Base-by-base conservation (phyloP, 2,888 invertebrate species). In the Drosophila neoperkinsi region DNA sequence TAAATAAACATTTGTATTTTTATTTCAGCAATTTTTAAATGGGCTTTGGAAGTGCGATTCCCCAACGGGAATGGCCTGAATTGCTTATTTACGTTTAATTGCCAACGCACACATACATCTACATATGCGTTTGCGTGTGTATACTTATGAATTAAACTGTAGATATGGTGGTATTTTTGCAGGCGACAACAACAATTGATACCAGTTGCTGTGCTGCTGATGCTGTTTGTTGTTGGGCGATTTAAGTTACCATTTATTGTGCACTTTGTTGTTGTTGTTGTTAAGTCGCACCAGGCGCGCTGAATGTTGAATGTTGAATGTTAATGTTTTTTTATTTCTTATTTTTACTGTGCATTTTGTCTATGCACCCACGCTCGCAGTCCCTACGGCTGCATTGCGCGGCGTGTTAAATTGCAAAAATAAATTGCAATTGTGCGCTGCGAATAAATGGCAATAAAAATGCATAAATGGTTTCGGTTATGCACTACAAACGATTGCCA, bases 51-150 rank as follows among this genome's bases (percentile, higher is more conserved):
- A 28, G 38, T 41, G 59, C 28, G n/a, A 31, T 60, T 49, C 51
- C 49, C 50, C 53, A 6, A 30, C 3, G 21, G 55, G 53, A 28
- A 62, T 65, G 66, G 60, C 31, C 57, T 69, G 65, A 79, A 81
- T 59, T 76, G 81, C 80, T 88, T 89, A 84, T 91, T 91, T 88
- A 80, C 90, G 90, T 86, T 92, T 91, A 91, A 92, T 91, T 92
- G 92, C 92, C 82, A 91, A 78, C 81, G 84, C 79, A 88, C 78
- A 59, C 53, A 34, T 61, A 70, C 68, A 7, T 46, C 7, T 46
- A 16, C 13, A 25, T 7, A 2, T 36, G 52, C 49, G 43, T 36
- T 64, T 51, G 16, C 2, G 16, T 25, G 41, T 55, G 28, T 10
- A 50, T 46, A 51, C 28, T 31, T 63, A 69, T 67, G 68, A n/a